Percentiles rank a stretch among this genome's conserved stretches.
These are phyloP conservation scores for Meganola albula DNA, from an alignment of 2,888 invertebrate species.

Conservation along the genomic window DNA sequence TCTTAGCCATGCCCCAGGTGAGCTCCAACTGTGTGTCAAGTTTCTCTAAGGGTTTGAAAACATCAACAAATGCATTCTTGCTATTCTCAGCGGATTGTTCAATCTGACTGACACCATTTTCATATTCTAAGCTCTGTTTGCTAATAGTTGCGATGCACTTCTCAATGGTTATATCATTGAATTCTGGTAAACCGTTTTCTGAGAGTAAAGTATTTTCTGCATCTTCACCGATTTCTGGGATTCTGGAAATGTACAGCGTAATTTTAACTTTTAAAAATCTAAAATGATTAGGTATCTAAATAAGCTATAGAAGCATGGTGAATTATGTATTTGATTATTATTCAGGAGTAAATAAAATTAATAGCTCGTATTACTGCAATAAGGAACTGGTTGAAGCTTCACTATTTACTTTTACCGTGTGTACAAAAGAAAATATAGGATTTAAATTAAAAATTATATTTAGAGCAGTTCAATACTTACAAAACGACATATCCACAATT, in stretches of 20 bases:
- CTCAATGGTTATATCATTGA: constrained; percentile 87
- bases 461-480: constrained; percentile 81
- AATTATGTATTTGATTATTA: too few species aligned
- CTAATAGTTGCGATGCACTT: constrained; percentile 91
- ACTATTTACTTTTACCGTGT: too few species aligned
- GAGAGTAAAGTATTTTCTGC: constrained; percentile 85
- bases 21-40: constrained; percentile 85
- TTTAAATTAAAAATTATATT: neutral
- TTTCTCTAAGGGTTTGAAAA: constrained; percentile 86
- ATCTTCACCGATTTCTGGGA: constrained; percentile 91
- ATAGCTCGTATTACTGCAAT: too few species aligned
- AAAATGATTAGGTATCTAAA: too few species aligned
- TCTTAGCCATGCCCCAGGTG: constrained; percentile 92
- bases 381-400: too few species aligned
- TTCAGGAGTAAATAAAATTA: too few species aligned
- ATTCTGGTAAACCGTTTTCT: constrained; percentile 87
- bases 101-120: constrained; percentile 83
- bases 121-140: constrained; percentile 88
- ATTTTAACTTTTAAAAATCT: too few species aligned
- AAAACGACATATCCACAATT: constrained; percentile 83
- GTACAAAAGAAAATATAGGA: constrained; percentile 8
- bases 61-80: constrained; percentile 81
- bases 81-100: constrained; percentile 72
- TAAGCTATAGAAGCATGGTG: too few species aligned
- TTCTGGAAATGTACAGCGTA: too few species aligned